Evolutionary conservation across 2,113 vertebrate species (phyloP).

Genomic region (Epinephelus lanceolatus): DNA sequence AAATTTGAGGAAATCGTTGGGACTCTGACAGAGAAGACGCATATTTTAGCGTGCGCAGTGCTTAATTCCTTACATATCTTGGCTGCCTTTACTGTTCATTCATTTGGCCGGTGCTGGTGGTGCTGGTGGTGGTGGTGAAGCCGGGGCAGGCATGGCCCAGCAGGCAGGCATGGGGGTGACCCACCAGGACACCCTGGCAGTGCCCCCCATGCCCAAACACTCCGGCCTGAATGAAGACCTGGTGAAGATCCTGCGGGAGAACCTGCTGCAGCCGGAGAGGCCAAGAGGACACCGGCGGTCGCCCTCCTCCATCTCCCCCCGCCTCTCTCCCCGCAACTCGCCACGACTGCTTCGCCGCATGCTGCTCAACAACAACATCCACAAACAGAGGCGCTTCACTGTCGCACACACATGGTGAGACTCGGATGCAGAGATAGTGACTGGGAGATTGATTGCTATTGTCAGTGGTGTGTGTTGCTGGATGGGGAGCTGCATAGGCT

Average conservation of each 20-base stretch:
- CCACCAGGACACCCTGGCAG: constrained; percentile 90
- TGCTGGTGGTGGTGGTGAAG: constrained; percentile 58
- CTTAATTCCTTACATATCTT: constrained; percentile 16
- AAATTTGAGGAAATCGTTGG: constrained; percentile 29
- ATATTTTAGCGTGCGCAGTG: not conserved
- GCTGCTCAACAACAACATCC: constrained; percentile 94
- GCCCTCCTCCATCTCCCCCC: constrained; percentile 90
- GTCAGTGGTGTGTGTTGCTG: constrained; percentile 2
- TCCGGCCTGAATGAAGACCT: constrained; percentile 95
- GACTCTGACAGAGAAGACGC: constrained; percentile 33
- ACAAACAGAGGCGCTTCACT: constrained; percentile 96
- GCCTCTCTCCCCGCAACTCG: constrained; percentile 94
- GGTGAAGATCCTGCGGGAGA: constrained; percentile 95
- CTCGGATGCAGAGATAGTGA: not conserved
- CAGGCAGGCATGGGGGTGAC: constrained; percentile 84
- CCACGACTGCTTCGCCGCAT: constrained; percentile 95
- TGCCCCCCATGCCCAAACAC: constrained; percentile 93
- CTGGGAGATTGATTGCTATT: not conserved
- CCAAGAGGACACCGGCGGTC: constrained; percentile 88
- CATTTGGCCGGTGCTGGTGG: constrained; percentile 21
- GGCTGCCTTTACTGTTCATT: constrained; percentile 27
- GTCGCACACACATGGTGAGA: constrained; percentile 99
- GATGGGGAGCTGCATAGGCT: not conserved
- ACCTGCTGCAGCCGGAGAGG: constrained; percentile 96
- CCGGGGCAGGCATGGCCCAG: constrained; percentile 93